A percentile compares a stretch with the other conserved stretches of the same genome.
phyloP scores from a whole-genome alignment of 1,140 invertebrate genomes.

The Idris sp. region DNA sequence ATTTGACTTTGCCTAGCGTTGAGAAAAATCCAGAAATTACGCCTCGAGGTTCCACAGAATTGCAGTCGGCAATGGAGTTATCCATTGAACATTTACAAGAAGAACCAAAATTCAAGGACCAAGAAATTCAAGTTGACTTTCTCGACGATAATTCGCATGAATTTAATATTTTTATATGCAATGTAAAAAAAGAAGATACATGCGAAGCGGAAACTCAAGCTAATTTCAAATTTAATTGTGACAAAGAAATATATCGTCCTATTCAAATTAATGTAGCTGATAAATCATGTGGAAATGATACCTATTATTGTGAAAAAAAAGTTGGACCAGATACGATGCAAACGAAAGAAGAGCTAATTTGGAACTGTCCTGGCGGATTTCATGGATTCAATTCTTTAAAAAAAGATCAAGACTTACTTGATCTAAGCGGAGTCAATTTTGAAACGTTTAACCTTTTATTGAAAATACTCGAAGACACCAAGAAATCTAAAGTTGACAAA shows the following conservation, averaged over 20 bases:
- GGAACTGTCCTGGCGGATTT: not conserved
- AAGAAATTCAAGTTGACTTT: conserved; percentile 5
- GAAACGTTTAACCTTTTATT: not conserved
- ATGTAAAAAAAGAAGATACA: too few relatives aligned
- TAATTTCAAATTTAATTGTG: not conserved
- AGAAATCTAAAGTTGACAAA: not conserved
- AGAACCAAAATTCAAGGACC: not conserved
- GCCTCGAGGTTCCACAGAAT: too few relatives aligned
- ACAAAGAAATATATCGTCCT: not conserved
- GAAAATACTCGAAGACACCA: too few relatives aligned
- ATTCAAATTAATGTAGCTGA: not conserved
- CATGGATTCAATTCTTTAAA: not conserved
- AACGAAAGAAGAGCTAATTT: not conserved
- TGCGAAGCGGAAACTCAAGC: not conserved
- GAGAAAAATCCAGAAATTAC: too few relatives aligned
- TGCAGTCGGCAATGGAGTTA: not conserved
- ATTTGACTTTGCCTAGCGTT: too few relatives aligned
- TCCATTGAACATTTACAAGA: not conserved
- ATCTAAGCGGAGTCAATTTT: not conserved
- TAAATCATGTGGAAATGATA: not conserved
- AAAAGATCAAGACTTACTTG: not conserved
- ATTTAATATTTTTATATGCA: not conserved
- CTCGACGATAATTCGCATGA: not conserved
- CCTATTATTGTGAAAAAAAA: not conserved
- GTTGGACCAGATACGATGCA: conserved; percentile 1